These are phyloP conservation scores for Diorhabda carinulata DNA, from an alignment of 1,140 invertebrate genomes.

Conservation along the genomic window DNA sequence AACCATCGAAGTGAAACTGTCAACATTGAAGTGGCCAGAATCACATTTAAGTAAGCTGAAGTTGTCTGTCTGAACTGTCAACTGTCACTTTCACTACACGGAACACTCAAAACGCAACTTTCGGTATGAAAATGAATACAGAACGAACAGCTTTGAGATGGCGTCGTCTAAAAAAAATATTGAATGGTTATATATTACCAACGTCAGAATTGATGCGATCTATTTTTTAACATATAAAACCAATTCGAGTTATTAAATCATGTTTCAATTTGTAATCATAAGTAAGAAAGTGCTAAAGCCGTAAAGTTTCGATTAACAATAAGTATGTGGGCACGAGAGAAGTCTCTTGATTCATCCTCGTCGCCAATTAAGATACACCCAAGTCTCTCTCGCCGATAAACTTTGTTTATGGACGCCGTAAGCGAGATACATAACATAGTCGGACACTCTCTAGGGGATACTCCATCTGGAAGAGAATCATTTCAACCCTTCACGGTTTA, in stretches of 20 bases:
- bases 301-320: constrained; percentile 17
- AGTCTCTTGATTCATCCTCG: constrained; percentile 12
- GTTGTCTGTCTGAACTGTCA: no score
- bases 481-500: background rate
- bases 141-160: no score
- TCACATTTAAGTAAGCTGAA: no score
- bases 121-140: no score
- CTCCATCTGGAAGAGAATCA: background rate
- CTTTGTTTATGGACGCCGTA: constrained; percentile 12
- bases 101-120: no score
- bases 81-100: no score
- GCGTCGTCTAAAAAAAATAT: no score
- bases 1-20: no score
- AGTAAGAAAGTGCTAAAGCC: constrained; percentile 11
- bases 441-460: background rate
- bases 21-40: no score
- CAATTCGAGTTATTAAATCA: constrained; percentile 1
- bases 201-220: no score
- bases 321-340: constrained; percentile 11
- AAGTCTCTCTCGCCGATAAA: constrained; percentile 9
- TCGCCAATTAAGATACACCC: constrained; percentile 16
- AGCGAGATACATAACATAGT: background rate
- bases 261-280: constrained; percentile 15
- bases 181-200: no score
- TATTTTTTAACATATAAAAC: background rate